Conservation (phyloP, 2,888 invertebrate species). For the Dicyrtoma fusca region DNA sequence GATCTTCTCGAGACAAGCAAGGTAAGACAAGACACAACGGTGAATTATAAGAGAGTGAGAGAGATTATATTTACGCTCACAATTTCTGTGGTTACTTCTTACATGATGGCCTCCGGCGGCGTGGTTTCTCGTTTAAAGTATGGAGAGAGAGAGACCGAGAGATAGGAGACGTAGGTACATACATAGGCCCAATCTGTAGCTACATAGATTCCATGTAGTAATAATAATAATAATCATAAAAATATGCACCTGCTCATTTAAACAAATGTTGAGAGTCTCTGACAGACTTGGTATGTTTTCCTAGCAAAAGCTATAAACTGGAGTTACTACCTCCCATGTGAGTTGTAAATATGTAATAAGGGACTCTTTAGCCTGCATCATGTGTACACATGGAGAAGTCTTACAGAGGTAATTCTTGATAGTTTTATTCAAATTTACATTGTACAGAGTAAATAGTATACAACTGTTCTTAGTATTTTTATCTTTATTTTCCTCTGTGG, state of each 20-base stretch:
- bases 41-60: not conserved
- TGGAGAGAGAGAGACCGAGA: too few relatives aligned
- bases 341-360: conserved; percentile 10
- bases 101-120: not conserved
- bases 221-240: too few relatives aligned
- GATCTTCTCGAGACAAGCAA: too few relatives aligned
- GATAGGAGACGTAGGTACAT: conserved; percentile 2
- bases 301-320: not conserved
- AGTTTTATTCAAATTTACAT: conserved; percentile 23
- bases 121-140: not conserved
- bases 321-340: not conserved
- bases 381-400: too few relatives aligned
- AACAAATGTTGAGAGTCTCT: too few relatives aligned
- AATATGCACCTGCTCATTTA: too few relatives aligned
- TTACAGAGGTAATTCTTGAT: too few relatives aligned
- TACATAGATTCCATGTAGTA: not conserved
- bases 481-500: not conserved
- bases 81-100: conserved; percentile 13
- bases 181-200: not conserved
- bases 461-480: not conserved
- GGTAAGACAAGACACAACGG: not conserved
- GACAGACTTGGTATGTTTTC: not conserved
- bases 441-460: not conserved
- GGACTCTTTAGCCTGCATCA: too few relatives aligned
- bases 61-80: conserved; percentile 11